These are phyloP conservation scores for Cenopis cana DNA, from an alignment of 2,888 invertebrate species.

Conservation along the genomic window DNA sequence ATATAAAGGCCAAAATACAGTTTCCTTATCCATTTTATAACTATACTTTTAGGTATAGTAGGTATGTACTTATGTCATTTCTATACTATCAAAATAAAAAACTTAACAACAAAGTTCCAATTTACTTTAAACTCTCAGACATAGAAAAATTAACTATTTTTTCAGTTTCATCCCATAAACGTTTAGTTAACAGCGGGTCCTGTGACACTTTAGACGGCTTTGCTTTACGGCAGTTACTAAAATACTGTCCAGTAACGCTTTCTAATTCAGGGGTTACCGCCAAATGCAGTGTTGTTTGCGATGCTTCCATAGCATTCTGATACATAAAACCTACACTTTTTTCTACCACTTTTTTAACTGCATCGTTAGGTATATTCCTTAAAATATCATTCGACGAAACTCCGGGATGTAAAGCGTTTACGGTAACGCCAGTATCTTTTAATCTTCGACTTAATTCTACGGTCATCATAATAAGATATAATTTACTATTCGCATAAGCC, in stretches of 20 bases:
- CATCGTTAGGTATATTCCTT: conserved; percentile 83
- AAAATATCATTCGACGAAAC: conserved; percentile 87
- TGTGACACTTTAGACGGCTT: conserved; percentile 81
- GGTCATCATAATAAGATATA: conserved; percentile 88
- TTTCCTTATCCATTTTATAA: conserved; percentile 4
- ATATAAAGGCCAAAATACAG: background rate
- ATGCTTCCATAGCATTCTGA: conserved; percentile 86
- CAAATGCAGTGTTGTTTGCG: conserved; percentile 87
- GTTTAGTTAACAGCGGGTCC: conserved; percentile 81
- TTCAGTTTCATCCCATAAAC: conserved; percentile 88
- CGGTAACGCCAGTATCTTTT: conserved; percentile 87
- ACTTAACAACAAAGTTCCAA: background rate
- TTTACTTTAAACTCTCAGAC: conserved; percentile 40
- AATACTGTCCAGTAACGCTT: conserved; percentile 87
- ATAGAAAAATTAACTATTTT: conserved; percentile 72
- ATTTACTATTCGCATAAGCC: conserved; percentile 83
- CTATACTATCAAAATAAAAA: background rate
- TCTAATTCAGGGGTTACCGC: conserved; percentile 83
- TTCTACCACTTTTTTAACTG: conserved; percentile 64
- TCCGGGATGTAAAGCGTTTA: conserved; percentile 90
- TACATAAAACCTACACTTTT: conserved; percentile 70
- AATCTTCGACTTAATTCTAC: conserved; percentile 85
- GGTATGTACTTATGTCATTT: no score
- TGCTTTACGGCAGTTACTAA: conserved; percentile 84
- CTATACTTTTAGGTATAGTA: background rate